Evolutionary conservation across 2,888 invertebrate species (phyloP).

Genomic region (Oscheius sp.): DNA sequence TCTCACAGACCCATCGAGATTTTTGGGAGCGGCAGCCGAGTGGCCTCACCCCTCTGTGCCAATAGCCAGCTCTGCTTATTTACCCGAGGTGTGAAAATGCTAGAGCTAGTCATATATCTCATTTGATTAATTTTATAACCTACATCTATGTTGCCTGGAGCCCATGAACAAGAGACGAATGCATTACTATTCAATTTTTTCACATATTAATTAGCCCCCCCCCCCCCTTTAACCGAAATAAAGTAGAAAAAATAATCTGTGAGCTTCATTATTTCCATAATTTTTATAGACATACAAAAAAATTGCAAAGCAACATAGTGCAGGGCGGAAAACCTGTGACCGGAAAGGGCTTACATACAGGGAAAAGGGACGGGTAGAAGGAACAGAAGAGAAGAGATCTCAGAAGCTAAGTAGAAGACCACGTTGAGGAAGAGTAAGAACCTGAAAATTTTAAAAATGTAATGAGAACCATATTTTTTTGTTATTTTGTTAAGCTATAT

Average conservation of each 20-base stretch:
- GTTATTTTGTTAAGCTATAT: too few species aligned
- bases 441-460: too few species aligned
- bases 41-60: slow-evolving; percentile 16
- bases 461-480: too few species aligned
- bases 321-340: slow-evolving; percentile 10
- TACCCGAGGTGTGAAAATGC: neutral
- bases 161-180: too few species aligned
- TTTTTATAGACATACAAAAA: too few species aligned
- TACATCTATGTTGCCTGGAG: too few species aligned
- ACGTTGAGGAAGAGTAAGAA: neutral
- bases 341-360: slow-evolving; percentile 3
- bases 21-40: slow-evolving; percentile 3
- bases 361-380: neutral
- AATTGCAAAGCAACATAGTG: neutral
- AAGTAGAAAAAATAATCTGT: too few species aligned
- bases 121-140: slow-evolving; percentile 1
- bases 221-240: too few species aligned
- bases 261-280: too few species aligned
- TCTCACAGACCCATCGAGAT: too few species aligned
- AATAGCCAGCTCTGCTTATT: slow-evolving; percentile 7
- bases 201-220: too few species aligned
- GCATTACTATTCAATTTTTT: too few species aligned
- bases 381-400: neutral
- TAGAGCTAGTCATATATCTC: slow-evolving; percentile 14
- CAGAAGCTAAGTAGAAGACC: neutral